These are phyloP conservation scores for Ostrea denselamellosa DNA, from an alignment of 1,140 invertebrate genomes.

Conservation along the genomic window DNA sequence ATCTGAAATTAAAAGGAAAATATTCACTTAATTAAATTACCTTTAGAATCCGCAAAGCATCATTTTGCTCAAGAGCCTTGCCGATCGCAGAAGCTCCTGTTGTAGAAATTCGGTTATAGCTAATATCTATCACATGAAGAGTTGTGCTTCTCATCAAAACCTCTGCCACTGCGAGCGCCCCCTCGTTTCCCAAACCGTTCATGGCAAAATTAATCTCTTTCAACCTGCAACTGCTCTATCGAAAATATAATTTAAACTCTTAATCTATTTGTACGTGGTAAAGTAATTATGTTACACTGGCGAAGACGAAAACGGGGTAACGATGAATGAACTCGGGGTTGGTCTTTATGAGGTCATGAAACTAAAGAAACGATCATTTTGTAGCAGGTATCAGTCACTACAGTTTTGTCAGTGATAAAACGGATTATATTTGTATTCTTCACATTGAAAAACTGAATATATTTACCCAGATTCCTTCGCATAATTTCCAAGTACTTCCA, in stretches of 20 bases:
- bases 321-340: not conserved
- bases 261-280: not conserved
- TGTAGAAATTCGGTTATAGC: slow-evolving; percentile 58
- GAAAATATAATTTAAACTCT: not conserved
- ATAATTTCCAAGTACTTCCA: slow-evolving; percentile 63
- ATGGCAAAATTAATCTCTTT: slow-evolving; percentile 66
- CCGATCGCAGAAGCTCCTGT: slow-evolving; percentile 57
- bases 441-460: not conserved
- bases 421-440: too few relatives aligned
- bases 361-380: not conserved
- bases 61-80: slow-evolving; percentile 61
- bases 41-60: slow-evolving; percentile 55
- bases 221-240: slow-evolving; percentile 62
- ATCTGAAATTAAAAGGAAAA: not conserved
- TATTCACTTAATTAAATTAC: slow-evolving; percentile 19
- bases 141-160: slow-evolving; percentile 65
- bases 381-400: not conserved
- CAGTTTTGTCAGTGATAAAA: not conserved
- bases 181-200: slow-evolving; percentile 69
- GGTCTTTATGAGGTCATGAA: not conserved
- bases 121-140: slow-evolving; percentile 64
- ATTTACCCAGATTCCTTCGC: slow-evolving; percentile 59
- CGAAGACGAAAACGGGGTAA: not conserved
- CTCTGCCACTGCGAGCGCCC: slow-evolving; percentile 62
- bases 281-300: not conserved